phyloP scores from a whole-genome alignment of 2,888 invertebrate species.

The Chesias legatella region DNA sequence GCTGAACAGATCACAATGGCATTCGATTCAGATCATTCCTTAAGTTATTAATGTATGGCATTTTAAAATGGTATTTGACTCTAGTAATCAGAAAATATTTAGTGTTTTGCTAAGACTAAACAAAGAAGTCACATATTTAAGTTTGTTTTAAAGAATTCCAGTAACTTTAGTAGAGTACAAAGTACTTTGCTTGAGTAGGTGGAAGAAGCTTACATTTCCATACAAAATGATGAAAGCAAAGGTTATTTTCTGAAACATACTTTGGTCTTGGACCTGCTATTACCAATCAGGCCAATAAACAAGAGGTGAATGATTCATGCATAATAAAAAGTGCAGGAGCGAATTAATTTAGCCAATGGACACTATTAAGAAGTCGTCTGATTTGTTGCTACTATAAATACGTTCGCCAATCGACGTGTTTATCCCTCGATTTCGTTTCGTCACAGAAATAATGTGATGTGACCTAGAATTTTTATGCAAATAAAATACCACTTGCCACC shows the following conservation, averaged over 20 bases:
- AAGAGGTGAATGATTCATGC: not conserved
- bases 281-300: not conserved
- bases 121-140: no score
- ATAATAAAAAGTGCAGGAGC: not conserved
- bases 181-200: no score
- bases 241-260: no score
- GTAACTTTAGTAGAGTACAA: no score
- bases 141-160: no score
- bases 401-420: slow-evolving; percentile 3
- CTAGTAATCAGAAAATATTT: no score
- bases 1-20: no score
- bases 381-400: slow-evolving; percentile 3
- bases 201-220: slow-evolving; percentile 4
- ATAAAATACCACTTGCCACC: slow-evolving; percentile 1
- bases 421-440: slow-evolving; percentile 8
- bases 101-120: no score
- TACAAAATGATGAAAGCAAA: not conserved
- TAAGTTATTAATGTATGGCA: no score
- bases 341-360: not conserved
- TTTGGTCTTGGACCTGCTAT: no score
- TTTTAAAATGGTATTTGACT: no score
- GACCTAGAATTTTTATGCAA: slow-evolving; percentile 18
- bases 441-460: slow-evolving; percentile 3
- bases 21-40: no score
- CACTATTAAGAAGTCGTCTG: not conserved